Evolutionary conservation across 2,888 invertebrate species (phyloP), one percentile per base, ranked within the genome.

Genomic region (Silvanus unidentatus): DNA sequence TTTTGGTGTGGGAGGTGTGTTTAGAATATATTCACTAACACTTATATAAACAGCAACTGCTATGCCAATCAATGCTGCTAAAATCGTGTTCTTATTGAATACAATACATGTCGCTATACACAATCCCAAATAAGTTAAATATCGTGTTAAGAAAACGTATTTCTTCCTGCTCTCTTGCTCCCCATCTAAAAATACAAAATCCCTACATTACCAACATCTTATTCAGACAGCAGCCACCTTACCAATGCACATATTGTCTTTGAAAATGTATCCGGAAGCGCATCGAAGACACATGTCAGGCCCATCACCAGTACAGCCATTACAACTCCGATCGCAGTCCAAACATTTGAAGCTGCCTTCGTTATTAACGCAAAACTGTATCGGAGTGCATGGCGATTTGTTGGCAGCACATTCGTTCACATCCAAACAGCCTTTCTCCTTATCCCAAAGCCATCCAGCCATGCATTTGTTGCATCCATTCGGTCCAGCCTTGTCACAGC

Each of bases 281-380:
- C 96, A 96, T 62, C 80, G 76, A 22, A 77, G 75, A 70, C 96
- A 96, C 82, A 90, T 88, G 68, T 95, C 93, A 0, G 93, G 90
- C 0, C 95, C 95, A 69, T 91, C 91, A 0, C 92, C 92, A 42
- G 81, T 79, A 65, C 96, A 96, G 0, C 86, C 84, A 38, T 79
- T 72, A 65, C 95, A 96, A 0, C 93, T 80, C 59, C 77, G 81
- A 70, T 95, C 92, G 73, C 96, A 96, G 40, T 77, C 81, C 75
- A 86, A 71, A 70, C 95, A 95, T 8, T 76, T 72, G 63, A 79
- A 90, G 0, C 88, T 86, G 5, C 96, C 95, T 42, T 90, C 86
- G 9, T 83, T 86, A 66, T 96, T 96, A 2, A 91, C 78, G 68
- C 96, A 96, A 66, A 93, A 94, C 64, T 93, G 81, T 62, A 85